Evolutionary conservation across 2,888 invertebrate genomes (phyloP).

Genomic region (Drosophila algonquin): DNA sequence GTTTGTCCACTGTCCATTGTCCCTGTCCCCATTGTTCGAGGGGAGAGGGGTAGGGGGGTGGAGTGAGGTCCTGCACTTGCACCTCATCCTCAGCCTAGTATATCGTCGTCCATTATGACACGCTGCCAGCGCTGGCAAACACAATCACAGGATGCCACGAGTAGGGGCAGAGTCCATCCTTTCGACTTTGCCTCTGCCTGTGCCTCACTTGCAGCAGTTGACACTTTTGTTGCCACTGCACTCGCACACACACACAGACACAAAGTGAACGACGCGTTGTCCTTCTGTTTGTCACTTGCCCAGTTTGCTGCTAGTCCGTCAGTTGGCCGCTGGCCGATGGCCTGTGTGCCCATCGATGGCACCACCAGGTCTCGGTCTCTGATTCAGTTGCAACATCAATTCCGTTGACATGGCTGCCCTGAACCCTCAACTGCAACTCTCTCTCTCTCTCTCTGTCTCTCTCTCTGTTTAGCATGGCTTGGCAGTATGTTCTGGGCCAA

Average conservation of each 20-base stretch:
- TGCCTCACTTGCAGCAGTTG: conserved; percentile 67
- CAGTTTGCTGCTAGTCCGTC: conserved; percentile 47
- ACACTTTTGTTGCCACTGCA: too few species aligned
- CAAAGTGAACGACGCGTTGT: conserved; percentile 54
- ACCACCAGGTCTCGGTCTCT: conserved; percentile 36
- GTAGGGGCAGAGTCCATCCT: not conserved
- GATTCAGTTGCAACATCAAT: conserved; percentile 60
- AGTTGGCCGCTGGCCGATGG: conserved; percentile 63
- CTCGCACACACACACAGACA: too few species aligned
- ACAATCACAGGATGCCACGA: conserved; percentile 57
- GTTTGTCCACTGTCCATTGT: conserved; percentile 1
- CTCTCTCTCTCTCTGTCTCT: conserved; percentile 9
- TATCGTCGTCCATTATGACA: conserved; percentile 64
- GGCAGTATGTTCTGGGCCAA: conserved; percentile 21
- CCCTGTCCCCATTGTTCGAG: conserved; percentile 17
- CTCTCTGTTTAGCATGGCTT: not conserved
- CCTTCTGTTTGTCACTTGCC: conserved; percentile 50
- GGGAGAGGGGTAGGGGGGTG: too few species aligned
- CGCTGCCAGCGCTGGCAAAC: conserved; percentile 62
- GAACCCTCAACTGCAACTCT: conserved; percentile 6
- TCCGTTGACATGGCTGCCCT: conserved; percentile 36
- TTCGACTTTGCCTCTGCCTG: conserved; percentile 34
- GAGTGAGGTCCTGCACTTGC: not conserved
- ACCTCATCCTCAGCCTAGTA: conserved; percentile 26
- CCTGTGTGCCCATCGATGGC: conserved; percentile 54